Evolutionary conservation across 2,888 invertebrate species (phyloP).

Genomic region (Drosophila colorata): DNA sequence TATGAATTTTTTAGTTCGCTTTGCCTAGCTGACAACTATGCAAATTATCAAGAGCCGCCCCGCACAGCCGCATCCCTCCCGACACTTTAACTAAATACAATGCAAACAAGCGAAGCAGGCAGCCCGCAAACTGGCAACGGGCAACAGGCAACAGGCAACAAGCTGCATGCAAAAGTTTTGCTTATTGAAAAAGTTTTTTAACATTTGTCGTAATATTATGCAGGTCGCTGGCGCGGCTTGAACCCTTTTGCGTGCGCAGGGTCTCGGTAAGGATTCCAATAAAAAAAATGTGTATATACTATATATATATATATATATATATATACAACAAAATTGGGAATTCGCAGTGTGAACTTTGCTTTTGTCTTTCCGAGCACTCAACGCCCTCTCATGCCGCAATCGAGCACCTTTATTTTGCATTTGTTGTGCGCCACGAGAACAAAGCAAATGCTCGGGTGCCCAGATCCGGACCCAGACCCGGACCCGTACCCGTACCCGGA

Average conservation of each 20-base stretch:
- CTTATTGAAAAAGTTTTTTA: conserved; percentile 77
- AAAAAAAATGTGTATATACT: conserved; percentile 22
- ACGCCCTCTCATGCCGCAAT: conserved; percentile 36
- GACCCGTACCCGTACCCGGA: conserved; percentile 1
- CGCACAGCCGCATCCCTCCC: not conserved
- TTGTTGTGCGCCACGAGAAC: conserved; percentile 65
- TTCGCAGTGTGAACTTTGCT: conserved; percentile 55
- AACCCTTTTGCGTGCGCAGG: conserved; percentile 62
- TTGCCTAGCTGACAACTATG: conserved; percentile 61
- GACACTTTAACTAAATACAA: conserved; percentile 18
- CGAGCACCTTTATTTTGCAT: conserved; percentile 77
- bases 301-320: conserved; percentile 8
- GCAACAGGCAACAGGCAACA: conserved; percentile 22
- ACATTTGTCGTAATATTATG: conserved; percentile 80
- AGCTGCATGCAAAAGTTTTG: conserved; percentile 69
- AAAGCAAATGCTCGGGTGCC: conserved; percentile 54
- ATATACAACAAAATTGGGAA: conserved; percentile 31
- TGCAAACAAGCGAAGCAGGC: conserved; percentile 10
- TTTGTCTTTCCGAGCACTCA: conserved; percentile 62
- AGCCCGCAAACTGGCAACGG: conserved; percentile 3
- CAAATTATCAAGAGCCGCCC: conserved; percentile 56
- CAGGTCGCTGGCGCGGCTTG: conserved; percentile 62
- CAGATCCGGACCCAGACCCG: conserved; percentile 17
- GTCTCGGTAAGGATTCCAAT: conserved; percentile 11
- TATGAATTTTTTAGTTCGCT: conserved; percentile 69